Conservation (phyloP, 2,888 invertebrate genomes). For the Hirtodrosophila duncani region DNA sequence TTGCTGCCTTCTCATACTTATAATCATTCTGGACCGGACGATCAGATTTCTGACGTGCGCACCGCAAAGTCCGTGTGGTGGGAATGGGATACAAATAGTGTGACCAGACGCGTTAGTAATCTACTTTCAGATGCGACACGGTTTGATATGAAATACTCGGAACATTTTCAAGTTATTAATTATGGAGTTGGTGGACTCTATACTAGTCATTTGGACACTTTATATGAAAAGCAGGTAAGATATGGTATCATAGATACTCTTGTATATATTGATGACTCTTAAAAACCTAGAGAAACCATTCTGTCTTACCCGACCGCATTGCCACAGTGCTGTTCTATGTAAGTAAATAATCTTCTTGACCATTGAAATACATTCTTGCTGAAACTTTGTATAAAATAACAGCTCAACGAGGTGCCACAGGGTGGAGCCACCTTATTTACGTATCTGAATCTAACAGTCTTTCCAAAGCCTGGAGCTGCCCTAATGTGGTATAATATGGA, state of each 20-base stretch:
- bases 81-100: conserved; percentile 7
- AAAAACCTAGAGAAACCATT: neutral
- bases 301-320: conserved; percentile 88
- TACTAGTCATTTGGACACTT: conserved; percentile 50
- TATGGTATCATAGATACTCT: conserved; percentile 8
- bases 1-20: conserved; percentile 79
- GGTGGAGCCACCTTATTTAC: conserved; percentile 89
- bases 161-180: conserved; percentile 58
- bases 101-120: too few relatives aligned
- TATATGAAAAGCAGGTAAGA: too few relatives aligned
- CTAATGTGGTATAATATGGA: conserved; percentile 60
- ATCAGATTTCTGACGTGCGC: conserved; percentile 85
- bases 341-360: neutral
- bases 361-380: conserved; percentile 4
- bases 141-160: conserved; percentile 38
- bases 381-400: too few relatives aligned
- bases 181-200: conserved; percentile 65
- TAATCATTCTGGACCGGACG: too few relatives aligned
- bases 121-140: conserved; percentile 36
- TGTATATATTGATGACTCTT: neutral
- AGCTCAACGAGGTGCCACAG: conserved; percentile 96
- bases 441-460: conserved; percentile 80
- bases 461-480: conserved; percentile 86
- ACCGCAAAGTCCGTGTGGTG: conserved; percentile 82
- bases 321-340: conserved; percentile 82